A percentile compares a stretch with the other conserved stretches of the same genome.
These are phyloP conservation scores for Antheraea yamamai DNA, from an alignment of 2,888 invertebrate genomes.

Conservation along the genomic window DNA sequence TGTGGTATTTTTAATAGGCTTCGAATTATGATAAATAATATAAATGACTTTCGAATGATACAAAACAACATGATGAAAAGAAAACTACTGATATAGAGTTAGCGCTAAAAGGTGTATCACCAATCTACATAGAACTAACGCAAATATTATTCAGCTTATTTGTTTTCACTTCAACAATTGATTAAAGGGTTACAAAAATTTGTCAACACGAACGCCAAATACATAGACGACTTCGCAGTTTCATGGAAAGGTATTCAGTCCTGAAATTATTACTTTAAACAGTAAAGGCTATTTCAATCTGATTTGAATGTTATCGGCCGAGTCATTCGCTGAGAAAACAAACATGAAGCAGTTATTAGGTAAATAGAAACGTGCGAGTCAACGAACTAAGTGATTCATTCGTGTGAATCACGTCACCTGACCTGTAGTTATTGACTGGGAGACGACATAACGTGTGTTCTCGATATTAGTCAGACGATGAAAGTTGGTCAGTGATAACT, in stretches of 20 bases:
- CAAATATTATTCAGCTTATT: not conserved
- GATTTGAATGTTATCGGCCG: not conserved
- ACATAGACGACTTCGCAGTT: not conserved
- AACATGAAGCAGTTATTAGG: constrained; percentile 14
- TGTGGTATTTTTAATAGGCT: not conserved
- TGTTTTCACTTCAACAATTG: not conserved
- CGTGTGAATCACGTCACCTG: constrained; percentile 24
- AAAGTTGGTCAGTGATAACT: constrained; percentile 6
- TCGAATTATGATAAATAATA: not conserved
- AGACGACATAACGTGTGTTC: constrained; percentile 15
- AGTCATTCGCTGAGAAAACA: constrained; percentile 3
- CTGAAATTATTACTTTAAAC: not conserved
- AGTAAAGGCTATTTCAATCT: not conserved
- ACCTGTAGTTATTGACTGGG: constrained; percentile 19
- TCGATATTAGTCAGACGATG: not conserved
- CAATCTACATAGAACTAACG: not conserved
- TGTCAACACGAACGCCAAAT: too few relatives aligned
- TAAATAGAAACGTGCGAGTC: constrained; percentile 12
- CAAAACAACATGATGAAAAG: too few relatives aligned
- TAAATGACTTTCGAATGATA: too few relatives aligned
- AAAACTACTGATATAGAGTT: too few relatives aligned
- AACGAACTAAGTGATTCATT: constrained; percentile 19
- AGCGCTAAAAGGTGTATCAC: too few relatives aligned
- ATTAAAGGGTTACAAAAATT: not conserved
- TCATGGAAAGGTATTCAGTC: not conserved